Evolutionary conservation across 2,888 invertebrate genomes (phyloP).

Genomic region (Arrhopalites spinosus): DNA sequence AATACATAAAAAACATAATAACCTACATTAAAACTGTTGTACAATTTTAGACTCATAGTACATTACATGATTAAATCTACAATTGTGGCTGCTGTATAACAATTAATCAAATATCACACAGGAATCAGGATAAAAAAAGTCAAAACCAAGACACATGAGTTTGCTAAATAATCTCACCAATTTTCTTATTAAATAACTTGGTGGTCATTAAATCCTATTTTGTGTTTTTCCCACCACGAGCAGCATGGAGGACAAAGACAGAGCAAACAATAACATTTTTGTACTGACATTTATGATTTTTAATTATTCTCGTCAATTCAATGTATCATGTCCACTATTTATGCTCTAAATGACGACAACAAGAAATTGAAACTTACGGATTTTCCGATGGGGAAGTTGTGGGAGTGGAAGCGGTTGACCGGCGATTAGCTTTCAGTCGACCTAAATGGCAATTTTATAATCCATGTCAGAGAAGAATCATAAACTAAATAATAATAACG

Average conservation of each 20-base stretch:
- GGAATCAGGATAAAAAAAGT: too few species aligned
- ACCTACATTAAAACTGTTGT: neutral
- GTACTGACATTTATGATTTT: neutral
- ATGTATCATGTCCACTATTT: too few species aligned
- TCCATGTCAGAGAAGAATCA: too few species aligned
- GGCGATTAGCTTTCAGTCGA: conserved; percentile 72
- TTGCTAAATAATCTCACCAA: neutral
- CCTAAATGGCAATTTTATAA: too few species aligned
- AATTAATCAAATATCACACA: neutral
- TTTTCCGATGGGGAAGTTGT: conserved; percentile 34
- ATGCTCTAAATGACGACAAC: too few species aligned
- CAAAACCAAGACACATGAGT: too few species aligned
- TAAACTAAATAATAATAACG: too few species aligned
- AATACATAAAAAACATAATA: neutral
- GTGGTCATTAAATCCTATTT: conserved; percentile 5
- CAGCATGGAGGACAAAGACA: conserved; percentile 7
- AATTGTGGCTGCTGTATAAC: neutral
- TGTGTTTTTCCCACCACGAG: neutral
- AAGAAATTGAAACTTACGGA: too few species aligned
- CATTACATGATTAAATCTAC: neutral
- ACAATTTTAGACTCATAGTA: neutral
- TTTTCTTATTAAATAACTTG: neutral
- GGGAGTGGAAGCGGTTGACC: conserved; percentile 46
- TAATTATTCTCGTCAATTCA: neutral
- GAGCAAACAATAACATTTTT: neutral